These are phyloP conservation scores for Maconellicoccus hirsutus DNA, from an alignment of 1,140 invertebrate genomes.

Conservation along the genomic window DNA sequence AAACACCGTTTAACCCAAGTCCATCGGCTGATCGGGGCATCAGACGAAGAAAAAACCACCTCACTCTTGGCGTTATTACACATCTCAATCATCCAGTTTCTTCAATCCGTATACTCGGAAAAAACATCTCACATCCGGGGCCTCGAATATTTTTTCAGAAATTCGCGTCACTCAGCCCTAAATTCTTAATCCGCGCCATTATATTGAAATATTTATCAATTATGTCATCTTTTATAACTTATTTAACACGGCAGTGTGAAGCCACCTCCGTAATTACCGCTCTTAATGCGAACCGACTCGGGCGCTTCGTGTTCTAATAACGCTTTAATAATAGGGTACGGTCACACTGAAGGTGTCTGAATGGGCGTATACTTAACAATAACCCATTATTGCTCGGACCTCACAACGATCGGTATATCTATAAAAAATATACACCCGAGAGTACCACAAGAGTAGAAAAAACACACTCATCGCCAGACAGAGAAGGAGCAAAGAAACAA, in stretches of 20 bases:
- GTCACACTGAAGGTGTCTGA: constrained; percentile 18
- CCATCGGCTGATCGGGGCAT: not conserved
- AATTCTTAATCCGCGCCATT: too few relatives aligned
- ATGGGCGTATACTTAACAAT: constrained; percentile 12
- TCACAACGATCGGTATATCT: not conserved
- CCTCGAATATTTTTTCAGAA: not conserved
- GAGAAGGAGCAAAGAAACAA: not conserved
- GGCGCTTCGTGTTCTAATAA: constrained; percentile 12
- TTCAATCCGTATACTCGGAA: not conserved
- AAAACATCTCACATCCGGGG: not conserved
- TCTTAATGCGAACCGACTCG: constrained; percentile 2
- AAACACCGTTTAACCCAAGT: not conserved
- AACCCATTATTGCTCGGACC: constrained; percentile 20
- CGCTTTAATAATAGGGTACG: constrained; percentile 16
- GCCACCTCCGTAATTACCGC: constrained; percentile 6
- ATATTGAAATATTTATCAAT: too few relatives aligned
- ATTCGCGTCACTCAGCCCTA: too few relatives aligned
- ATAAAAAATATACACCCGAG: too few relatives aligned
- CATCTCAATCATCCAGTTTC: not conserved
- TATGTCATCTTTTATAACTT: not conserved
- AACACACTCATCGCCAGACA: not conserved
- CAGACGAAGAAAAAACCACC: too few relatives aligned
- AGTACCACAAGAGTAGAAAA: too few relatives aligned
- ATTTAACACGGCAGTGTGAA: not conserved
- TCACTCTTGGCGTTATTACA: too few relatives aligned